Base-by-base conservation (phyloP, 2,797 vertebrate genomes). In the Mormyrops attenuatus region DNA sequence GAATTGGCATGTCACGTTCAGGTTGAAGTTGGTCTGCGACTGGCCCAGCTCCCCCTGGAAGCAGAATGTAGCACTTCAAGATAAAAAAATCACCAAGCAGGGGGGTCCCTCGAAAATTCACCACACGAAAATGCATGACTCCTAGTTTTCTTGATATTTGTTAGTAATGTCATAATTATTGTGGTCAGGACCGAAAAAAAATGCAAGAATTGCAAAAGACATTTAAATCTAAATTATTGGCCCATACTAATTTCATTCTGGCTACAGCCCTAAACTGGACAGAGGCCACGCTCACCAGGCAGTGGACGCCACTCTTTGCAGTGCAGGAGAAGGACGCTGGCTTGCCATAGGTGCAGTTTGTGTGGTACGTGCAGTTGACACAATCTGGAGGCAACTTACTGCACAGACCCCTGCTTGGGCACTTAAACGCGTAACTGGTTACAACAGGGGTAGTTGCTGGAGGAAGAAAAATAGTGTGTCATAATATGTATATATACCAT, bases 281-380 rank as follows among this genome's bases (percentile, higher is more conserved):
- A 52, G 22, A 52, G 20, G 47, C 47, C 47, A 50, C 66, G 97
- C 98, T 97, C 94, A 99, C 98, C 90, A 96, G 88, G 91, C 98
- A 99, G 50, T 97, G 97, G 63, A 99, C 96, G 0, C 95, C 96
- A 7, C 95, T 95, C 88, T 95, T 97, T 91, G 96, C 92, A 82
- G 89, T 94, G 92, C 98, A 99, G 91, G 94, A 95, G 93, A 98
- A 99, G 63, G 94, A 91, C 0, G 95, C 94, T 0, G 92, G 93
- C 90, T 96, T 98, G 90, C 97, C 97, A 73, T 99, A 99, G n/a
- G 95, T 90, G 92, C 98, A 99, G 92, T 98, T 98, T 92, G 95
- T 95, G 63, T 98, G 97, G 22, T 95, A 97, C 50, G 90, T 94
- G 90, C 98, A 99, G 0, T 92, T 94, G 90, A 99, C 92, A 63